Base-by-base conservation (phyloP, 1,140 invertebrate genomes). In the Elymnias hypermnestra region DNA sequence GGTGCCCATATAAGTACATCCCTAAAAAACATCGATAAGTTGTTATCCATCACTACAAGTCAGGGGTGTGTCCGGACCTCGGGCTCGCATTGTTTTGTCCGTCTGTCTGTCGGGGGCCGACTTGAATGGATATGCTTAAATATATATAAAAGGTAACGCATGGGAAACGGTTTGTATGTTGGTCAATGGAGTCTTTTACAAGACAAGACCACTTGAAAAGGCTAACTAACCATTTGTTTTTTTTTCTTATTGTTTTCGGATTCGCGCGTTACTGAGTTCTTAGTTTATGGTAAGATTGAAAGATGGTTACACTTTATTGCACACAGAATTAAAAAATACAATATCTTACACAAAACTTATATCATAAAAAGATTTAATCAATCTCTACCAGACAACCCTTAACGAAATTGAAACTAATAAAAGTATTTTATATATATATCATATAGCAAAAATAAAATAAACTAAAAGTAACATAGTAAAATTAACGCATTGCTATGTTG, bases 41-140 rank as follows among this genome's bases (percentile, higher is more conserved):
- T 41, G 38, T 57, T 31, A 37, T 50, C 50, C 72, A 62, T 70
- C 71, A 72, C 77, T 77, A 69, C 44, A 31, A 46, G 51, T 43
- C 46, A 57, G 60, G 75, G 75, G 75, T 73, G 75, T 76, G 73
- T 66, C 69, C 46, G 57, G 31, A 65, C 71, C 72, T 59, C 61
- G 57, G 72, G 69, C 65, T 57, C 52, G 71, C 73, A 82, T 82
- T 82, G 77, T 82, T 77, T 77, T 71, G 76, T 74, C 63, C 59
- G 68, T 72, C 69, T 60, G 75, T 76, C 68, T 73, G 75, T 72
- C 73, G 52, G 56, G 61, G 50, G 62, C 59, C 57, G 55, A 54
- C 54, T 57, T 67, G 60, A 48, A 53, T 60, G 57, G 31, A 57
- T 44, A 63, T 51, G 38, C 18, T 19, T 42, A 50, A 59, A 54